A percentile compares a stretch with the other conserved stretches of the same genome.
These are phyloP conservation scores for Brachyopa scutellaris DNA, from an alignment of 2,888 invertebrate genomes.

Conservation along the genomic window DNA sequence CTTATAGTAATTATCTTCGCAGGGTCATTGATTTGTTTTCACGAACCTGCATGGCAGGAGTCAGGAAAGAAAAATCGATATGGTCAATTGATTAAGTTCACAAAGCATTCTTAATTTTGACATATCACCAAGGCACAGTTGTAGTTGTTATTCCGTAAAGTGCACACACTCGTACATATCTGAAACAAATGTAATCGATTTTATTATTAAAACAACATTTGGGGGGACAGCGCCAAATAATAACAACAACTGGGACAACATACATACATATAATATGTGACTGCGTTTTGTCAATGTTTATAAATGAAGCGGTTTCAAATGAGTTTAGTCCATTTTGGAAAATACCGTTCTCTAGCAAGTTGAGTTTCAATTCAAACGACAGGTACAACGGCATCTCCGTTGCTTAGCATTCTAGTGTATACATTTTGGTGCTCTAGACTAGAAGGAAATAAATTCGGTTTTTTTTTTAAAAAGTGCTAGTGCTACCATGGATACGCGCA, in stretches of 20 bases:
- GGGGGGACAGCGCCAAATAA: not conserved
- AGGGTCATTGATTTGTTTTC: constrained; percentile 55
- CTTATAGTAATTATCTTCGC: not conserved
- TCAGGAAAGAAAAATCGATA: constrained; percentile 44
- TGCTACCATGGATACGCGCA: constrained; percentile 49
- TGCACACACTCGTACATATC: constrained; percentile 34
- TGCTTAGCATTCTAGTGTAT: not conserved
- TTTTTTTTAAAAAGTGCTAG: constrained; percentile 1
- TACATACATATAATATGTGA: not conserved
- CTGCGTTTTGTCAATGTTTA: constrained; percentile 28
- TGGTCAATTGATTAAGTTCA: constrained; percentile 41
- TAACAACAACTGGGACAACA: not conserved
- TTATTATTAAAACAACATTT: constrained; percentile 26
- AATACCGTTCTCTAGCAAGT: constrained; percentile 13
- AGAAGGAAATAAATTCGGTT: not conserved
- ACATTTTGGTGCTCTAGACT: not conserved
- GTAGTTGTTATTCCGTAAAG: constrained; percentile 24
- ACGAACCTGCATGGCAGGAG: not conserved
- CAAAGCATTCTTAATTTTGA: constrained; percentile 21
- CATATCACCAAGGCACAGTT: constrained; percentile 15
- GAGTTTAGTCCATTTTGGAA: constrained; percentile 28
- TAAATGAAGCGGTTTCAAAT: constrained; percentile 32
- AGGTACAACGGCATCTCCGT: not conserved
- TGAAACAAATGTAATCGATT: constrained; percentile 40
- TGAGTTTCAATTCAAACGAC: constrained; percentile 10